A percentile compares a stretch with the other conserved stretches of the same genome.
Conservation (phyloP, 2,797 vertebrate species). For the Catostomus latipinnis region DNA sequence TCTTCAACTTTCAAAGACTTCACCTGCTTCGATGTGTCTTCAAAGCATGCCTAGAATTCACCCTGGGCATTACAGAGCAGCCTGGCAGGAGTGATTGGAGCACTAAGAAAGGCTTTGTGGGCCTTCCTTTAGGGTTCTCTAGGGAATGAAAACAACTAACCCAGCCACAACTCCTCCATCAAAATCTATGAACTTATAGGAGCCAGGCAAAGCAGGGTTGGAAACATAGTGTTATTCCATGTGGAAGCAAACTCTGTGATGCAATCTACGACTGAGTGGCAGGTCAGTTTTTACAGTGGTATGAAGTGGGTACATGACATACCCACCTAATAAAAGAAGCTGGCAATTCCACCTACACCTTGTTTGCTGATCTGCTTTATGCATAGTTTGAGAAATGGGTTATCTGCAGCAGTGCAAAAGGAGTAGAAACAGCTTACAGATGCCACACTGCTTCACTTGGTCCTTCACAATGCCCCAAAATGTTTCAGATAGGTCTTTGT, state of each 20-base stretch:
- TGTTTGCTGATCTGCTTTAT: not conserved
- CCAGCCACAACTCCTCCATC: not conserved
- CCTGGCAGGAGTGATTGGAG: conserved; percentile 1
- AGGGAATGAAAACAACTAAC: too few relatives aligned
- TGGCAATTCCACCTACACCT: not conserved
- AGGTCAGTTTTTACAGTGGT: not conserved
- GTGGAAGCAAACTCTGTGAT: not conserved
- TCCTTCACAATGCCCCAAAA: too few relatives aligned
- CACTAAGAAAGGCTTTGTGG: not conserved
- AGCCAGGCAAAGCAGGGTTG: not conserved
- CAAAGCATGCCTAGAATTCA: conserved; percentile 21
- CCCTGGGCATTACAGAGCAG: conserved; percentile 14
- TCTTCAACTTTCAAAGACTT: conserved; percentile 35
- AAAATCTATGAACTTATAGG: not conserved
- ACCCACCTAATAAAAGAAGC: not conserved
- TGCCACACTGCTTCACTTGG: too few relatives aligned
- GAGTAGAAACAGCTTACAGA: too few relatives aligned
- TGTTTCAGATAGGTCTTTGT: too few relatives aligned
- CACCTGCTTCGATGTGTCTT: conserved; percentile 26
- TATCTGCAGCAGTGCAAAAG: too few relatives aligned
- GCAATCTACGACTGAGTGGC: not conserved
- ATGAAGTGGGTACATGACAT: not conserved
- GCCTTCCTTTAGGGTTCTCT: too few relatives aligned
- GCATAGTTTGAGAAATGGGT: too few relatives aligned
- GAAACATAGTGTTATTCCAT: not conserved